Percentiles rank a stretch among this genome's conserved stretches.
Evolutionary conservation across 2,113 vertebrate species (phyloP).

Genomic region (Eira barbara): DNA sequence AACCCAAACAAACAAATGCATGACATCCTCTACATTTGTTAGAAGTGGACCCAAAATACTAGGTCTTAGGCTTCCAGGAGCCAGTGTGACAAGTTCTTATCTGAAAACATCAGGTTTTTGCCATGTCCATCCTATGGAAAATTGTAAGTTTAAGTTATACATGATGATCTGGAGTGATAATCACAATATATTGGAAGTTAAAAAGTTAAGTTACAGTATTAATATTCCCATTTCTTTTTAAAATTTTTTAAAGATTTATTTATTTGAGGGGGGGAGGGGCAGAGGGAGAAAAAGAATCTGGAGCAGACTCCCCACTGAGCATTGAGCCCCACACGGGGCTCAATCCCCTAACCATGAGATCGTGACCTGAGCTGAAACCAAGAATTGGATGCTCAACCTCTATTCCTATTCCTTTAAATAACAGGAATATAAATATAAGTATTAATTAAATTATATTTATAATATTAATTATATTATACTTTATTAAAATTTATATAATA

Average conservation of each 20-base stretch:
- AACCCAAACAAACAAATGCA: not conserved
- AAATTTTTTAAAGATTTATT: not conserved
- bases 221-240: not conserved
- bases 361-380: not conserved
- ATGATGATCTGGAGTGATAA: not conserved
- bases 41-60: not conserved
- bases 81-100: not conserved
- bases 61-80: not conserved
- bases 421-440: not conserved
- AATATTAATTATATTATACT: too few relatives aligned
- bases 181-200: not conserved
- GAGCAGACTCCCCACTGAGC: not conserved
- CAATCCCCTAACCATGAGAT: not conserved
- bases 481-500: too few relatives aligned
- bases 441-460: too few relatives aligned
- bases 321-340: not conserved
- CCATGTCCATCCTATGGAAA: not conserved
- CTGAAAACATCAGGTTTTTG: not conserved
- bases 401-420: conserved; percentile 22
- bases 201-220: conserved; percentile 19
- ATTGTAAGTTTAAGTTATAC: not conserved
- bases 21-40: not conserved
- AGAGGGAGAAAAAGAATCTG: not conserved
- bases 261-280: not conserved
- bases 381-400: not conserved